Evolutionary conservation across 2,888 invertebrate genomes (phyloP).

Genomic region (Ptychoptera albimana): DNA sequence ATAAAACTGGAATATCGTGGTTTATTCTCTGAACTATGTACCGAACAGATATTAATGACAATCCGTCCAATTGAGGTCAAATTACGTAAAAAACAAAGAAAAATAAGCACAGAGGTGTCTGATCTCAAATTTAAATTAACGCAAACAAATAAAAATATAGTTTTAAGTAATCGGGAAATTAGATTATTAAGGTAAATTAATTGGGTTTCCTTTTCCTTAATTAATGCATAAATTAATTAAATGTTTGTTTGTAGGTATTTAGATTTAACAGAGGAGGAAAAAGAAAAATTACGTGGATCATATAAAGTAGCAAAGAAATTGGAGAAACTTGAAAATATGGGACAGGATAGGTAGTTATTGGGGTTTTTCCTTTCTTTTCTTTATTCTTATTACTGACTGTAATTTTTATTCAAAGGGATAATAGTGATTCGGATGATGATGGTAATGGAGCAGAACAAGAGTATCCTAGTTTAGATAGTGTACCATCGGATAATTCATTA

Average conservation of each 20-base stretch:
- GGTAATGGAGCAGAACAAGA: conserved; percentile 56
- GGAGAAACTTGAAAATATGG: conserved; percentile 71
- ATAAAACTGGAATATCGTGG: conserved; percentile 54
- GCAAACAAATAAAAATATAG: conserved; percentile 70
- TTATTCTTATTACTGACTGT: neutral
- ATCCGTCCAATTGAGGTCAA: conserved; percentile 77
- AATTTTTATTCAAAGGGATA: conserved; percentile 33
- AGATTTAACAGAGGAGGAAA: conserved; percentile 82
- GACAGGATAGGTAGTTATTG: conserved; percentile 42
- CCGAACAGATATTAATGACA: conserved; percentile 73
- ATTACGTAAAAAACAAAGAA: conserved; percentile 72
- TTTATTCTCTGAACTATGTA: conserved; percentile 68
- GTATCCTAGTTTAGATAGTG: conserved; percentile 67
- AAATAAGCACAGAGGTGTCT: conserved; percentile 80
- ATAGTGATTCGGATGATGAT: conserved; percentile 57
- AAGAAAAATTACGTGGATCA: conserved; percentile 77
- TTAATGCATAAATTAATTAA: neutral
- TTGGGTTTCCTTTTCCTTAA: conserved; percentile 5
- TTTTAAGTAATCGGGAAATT: conserved; percentile 82
- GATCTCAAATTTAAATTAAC: conserved; percentile 69
- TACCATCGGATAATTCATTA: conserved; percentile 53
- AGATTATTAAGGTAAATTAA: conserved; percentile 61
- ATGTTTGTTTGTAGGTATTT: conserved; percentile 47
- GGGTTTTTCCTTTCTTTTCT: conserved; percentile 3
- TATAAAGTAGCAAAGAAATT: conserved; percentile 85